Base-by-base conservation (phyloP, 1,140 invertebrate species). In the Drosophila nikananu region DNA sequence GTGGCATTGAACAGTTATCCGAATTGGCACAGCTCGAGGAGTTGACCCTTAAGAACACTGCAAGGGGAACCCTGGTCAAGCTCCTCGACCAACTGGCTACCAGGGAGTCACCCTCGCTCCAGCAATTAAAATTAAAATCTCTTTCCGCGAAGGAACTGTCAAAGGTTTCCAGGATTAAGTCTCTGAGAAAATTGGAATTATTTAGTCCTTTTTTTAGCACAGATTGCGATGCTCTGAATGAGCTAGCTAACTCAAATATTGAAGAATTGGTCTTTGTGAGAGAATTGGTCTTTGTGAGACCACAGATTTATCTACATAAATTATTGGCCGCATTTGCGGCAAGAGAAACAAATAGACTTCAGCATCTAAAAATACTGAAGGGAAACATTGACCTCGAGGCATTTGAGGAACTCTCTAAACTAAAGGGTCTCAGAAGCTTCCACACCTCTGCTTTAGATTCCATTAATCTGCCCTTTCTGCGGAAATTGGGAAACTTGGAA, bases 1-100 rank as follows among this genome's bases (percentile, higher is more conserved):
- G 3, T 32, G 58, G 58, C 13, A 32, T 61, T 61, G 27, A 61
- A 27, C 19, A 61, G 17, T 23, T 61, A 17, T 42, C 41, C n/a
- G 15, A 23, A 7, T 15, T 61, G 5, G 35, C 1, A 2, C 30
- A 49, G 8, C 27, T 61, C 9, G 42, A 49, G 42, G 42, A 49
- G 10, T 21, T 61, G 15, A 46, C 19, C 10, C 17, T 21, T n/a
- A 32, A 1, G 1, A 19, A 46, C 8, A 46, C 12, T 30, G 15
- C 9, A 21, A 12, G 10, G 5, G 57, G 44, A 46, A 21, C 44
- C 21, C 21, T 46, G 44, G 12, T 46, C 21, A 13, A 23, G 2
- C 21, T 23, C 44, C 6, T 46, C 44, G 44, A 46, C 3, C 44
- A 46, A 15, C 21, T 46, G 44, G 44, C 44, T 7, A 10, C 13